Base-by-base conservation (phyloP, 2,797 vertebrate species). In the Echiichthys vipera region DNA sequence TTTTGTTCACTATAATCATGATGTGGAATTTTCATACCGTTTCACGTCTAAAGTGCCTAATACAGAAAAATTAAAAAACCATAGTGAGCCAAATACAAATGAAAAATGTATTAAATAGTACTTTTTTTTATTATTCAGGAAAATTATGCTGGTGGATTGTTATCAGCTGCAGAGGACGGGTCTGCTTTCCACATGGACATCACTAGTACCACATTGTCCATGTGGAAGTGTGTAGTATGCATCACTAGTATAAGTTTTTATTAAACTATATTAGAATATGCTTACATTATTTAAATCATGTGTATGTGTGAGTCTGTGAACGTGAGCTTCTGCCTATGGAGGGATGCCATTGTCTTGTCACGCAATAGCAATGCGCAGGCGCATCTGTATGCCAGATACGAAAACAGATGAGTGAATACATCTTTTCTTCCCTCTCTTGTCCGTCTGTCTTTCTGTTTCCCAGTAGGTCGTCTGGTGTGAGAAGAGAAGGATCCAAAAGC, bases 391-490 rank as follows among this genome's bases (percentile, higher is more conserved):
- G 56, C 64, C 27, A 64, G 57, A 80, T 53, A 66, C 42, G 36
- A 32, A 72, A 78, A 74, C 66, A 56, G 37, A 70, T 43, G 2
- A 61, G 53, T 88, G 63, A 84, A 72, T 45, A 30, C 32, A 29
- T 36, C 27, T 51, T 65, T 12, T 37, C 5, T 27, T 56, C 39
- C 27, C 29, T 18, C 34, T 42, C 25, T 32, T 58, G 53, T 64
- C 24, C 9, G 15, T 50, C 69, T 65, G 34, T 50, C 64, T 80
- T 25, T 88, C 27, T 67, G 56, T 87, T n/a, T 90, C 73, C 91
- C 94, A 96, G 96, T 95, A 95, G 97, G 97, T 92, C 97, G 96
- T 89, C 95, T 97, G 89, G 95, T 97, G 90, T 99, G 96, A 96
- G 88, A 89, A 85, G 90, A 83, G 89, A 89, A 87, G 90, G 85